phyloP scores from a whole-genome alignment of 1,140 invertebrate genomes.

The Drosophila fuyamai region DNA sequence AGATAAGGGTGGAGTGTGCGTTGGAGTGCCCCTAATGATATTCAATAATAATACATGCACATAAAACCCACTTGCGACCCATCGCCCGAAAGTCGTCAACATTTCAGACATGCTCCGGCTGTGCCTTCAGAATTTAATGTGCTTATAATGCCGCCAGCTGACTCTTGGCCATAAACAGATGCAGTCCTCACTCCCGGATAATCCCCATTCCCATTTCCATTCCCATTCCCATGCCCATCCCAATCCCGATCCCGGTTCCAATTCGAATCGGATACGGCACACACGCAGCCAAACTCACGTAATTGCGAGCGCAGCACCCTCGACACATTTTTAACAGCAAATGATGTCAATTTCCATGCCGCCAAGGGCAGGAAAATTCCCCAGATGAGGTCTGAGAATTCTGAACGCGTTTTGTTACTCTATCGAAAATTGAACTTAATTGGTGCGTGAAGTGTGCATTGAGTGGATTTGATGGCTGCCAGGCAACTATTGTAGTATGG shows the following conservation, averaged over 20 bases:
- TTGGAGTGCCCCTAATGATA: slow-evolving; percentile 63
- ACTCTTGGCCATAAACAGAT: slow-evolving; percentile 64
- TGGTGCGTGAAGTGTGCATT: slow-evolving; percentile 74
- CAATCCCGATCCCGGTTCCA: slow-evolving; percentile 25
- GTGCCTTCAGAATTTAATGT: slow-evolving; percentile 81
- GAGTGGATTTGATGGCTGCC: slow-evolving; percentile 63
- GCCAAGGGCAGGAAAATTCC: slow-evolving; percentile 27
- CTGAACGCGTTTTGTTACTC: slow-evolving; percentile 53
- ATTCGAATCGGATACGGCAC: slow-evolving; percentile 35
- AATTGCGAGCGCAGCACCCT: slow-evolving; percentile 17
- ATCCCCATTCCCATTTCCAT: slow-evolving; percentile 12
- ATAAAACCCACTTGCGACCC: slow-evolving; percentile 78
- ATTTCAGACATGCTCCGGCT: slow-evolving; percentile 75
- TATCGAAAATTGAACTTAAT: slow-evolving; percentile 76
- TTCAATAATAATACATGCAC: slow-evolving; percentile 77
- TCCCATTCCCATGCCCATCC: background rate
- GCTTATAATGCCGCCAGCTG: slow-evolving; percentile 82
- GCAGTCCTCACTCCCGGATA: slow-evolving; percentile 36
- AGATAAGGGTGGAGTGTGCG: slow-evolving; percentile 7
- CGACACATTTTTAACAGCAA: slow-evolving; percentile 64
- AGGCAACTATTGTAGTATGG: slow-evolving; percentile 54
- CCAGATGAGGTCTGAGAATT: slow-evolving; percentile 10
- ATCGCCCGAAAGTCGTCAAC: slow-evolving; percentile 47
- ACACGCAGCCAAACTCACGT: slow-evolving; percentile 26
- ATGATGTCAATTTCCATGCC: slow-evolving; percentile 77